Base-by-base conservation (phyloP, 2,113 vertebrate genomes). In the Theristicus caerulescens region DNA sequence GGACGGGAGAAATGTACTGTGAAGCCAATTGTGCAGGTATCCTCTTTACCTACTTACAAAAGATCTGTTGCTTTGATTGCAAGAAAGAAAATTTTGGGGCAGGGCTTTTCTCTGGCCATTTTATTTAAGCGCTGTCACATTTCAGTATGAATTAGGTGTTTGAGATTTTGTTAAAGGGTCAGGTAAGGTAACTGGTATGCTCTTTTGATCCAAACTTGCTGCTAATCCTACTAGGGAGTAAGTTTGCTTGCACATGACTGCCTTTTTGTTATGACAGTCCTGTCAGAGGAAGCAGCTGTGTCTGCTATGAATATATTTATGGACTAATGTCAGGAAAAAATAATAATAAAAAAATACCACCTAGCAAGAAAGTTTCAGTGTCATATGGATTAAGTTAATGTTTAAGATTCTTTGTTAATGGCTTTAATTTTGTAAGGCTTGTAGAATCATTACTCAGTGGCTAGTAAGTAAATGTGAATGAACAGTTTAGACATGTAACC, bases 11-110 rank as follows among this genome's bases (percentile, higher is more conserved):
- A 81, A 88, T 85, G 47, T 81, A 6, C 88, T 69, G 69, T 16
- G 83, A 71, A 87, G 91, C 72, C 88, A 87, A 1, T 84, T 47
- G 86, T 54, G 65, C 93, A 94, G 95, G 95, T 96, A 95, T 91
- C 86, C 40, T 71, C 88, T 95, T 96, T 96, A 69, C 80, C 81
- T 94, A 72, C 65, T 93, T 97, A 47, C 3, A 16, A 54, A 83
- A 57, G 58, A 58, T 24, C 29, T 44, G n/a, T 71, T 86, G 80
- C 89, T 94, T 92, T 94, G 84, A 52, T 84, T 88, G 57, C 44
- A 57, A 72, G 58, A 52, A 59, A 47, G 36, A 16, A 70, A 74
- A 80, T 47, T 54, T 29, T 4, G 38, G 58, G 78, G 54, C 62
- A 83, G 64, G 71, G 66, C 40, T 94, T 90, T 95, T 77, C 62